Percentiles rank a stretch among this genome's conserved stretches.
These are phyloP conservation scores for Peromyscus melanophrys DNA, from an alignment of 2,797 vertebrate species.

Conservation along the genomic window DNA sequence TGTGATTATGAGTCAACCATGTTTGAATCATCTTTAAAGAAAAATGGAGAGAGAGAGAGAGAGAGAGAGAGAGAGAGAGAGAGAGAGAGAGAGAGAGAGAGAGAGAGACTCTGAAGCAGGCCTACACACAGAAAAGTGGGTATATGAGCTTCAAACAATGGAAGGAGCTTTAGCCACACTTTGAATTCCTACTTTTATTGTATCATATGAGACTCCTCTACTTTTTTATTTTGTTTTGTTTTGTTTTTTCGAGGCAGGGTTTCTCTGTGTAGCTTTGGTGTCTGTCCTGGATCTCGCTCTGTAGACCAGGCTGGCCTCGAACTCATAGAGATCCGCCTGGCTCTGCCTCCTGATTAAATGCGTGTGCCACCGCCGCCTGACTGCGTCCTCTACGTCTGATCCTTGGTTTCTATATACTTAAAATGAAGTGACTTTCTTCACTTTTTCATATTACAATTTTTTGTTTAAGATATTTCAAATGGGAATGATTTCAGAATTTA, in stretches of 20 bases:
- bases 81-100: not conserved
- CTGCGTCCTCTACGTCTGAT: not conserved
- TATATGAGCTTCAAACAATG: not conserved
- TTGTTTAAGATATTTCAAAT: not conserved
- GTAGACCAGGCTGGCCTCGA: too few species aligned
- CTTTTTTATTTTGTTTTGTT: not conserved
- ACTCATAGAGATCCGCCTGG: too few species aligned
- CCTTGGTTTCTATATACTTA: not conserved
- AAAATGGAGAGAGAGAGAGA: slow-evolving; percentile 7
- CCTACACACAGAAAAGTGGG: not conserved
- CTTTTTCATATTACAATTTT: not conserved
- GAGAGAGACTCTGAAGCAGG: not conserved
- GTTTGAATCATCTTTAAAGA: not conserved
- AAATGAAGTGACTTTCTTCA: not conserved
- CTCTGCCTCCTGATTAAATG: too few species aligned
- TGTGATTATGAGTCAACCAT: not conserved
- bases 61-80: not conserved
- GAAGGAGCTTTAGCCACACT: not conserved
- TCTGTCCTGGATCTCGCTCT: too few species aligned
- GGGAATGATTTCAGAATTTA: not conserved
- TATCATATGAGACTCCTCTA: not conserved
- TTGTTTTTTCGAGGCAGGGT: too few species aligned
- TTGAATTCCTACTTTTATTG: not conserved
- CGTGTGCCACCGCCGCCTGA: too few species aligned
- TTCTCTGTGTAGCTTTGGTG: too few species aligned